Evolutionary conservation across 2,888 invertebrate genomes (phyloP).

Genomic region (Dexiosoma caninum): DNA sequence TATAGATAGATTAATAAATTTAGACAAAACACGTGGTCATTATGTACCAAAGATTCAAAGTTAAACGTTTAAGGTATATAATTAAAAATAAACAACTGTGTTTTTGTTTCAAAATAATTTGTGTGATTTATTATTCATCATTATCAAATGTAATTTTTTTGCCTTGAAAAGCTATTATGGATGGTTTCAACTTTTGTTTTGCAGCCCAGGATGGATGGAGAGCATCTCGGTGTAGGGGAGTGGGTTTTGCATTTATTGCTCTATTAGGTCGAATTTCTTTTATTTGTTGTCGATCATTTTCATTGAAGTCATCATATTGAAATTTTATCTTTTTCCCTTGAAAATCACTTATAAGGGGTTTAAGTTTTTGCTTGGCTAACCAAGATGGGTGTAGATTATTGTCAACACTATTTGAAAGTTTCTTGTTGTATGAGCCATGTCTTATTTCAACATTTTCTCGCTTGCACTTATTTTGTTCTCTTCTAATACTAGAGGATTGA

Average conservation of each 20-base stretch:
- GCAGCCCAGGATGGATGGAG: conserved; percentile 77
- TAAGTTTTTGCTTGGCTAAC: conserved; percentile 74
- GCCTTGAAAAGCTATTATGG: conserved; percentile 74
- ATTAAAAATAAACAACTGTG: conserved; percentile 38
- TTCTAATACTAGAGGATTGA: neutral
- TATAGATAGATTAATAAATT: conserved; percentile 82
- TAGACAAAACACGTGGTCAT: conserved; percentile 82
- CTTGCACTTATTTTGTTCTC: neutral
- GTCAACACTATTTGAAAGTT: neutral
- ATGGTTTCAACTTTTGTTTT: conserved; percentile 74
- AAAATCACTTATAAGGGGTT: conserved; percentile 70
- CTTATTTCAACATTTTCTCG: neutral
- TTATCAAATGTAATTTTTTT: conserved; percentile 75
- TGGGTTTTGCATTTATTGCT: neutral
- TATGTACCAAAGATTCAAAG: conserved; percentile 78
- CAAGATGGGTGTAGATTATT: conserved; percentile 73
- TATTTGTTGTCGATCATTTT: neutral
- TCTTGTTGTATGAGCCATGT: neutral
- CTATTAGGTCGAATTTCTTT: neutral
- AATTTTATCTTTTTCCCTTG: conserved; percentile 75
- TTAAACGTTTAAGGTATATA: conserved; percentile 55
- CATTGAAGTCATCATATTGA: conserved; percentile 64
- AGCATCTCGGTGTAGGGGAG: neutral
- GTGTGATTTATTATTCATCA: conserved; percentile 60
- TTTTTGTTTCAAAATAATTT: conserved; percentile 25